Conservation (phyloP, 37 sponge, comb jelly and placozoan genomes). For the Aphrocallistes beatrix region DNA sequence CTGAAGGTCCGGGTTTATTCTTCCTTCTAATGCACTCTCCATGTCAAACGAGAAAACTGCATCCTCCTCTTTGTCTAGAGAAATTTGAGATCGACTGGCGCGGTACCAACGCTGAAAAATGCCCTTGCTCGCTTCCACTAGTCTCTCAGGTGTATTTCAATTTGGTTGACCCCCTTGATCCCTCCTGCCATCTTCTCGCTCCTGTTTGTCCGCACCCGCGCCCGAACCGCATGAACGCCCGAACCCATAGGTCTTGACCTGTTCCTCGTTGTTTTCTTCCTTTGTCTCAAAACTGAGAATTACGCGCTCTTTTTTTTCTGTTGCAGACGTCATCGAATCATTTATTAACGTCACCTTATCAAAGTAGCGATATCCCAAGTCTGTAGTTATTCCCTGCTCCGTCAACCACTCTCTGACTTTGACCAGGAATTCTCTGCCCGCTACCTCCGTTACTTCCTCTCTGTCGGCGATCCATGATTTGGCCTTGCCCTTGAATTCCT, state of each 20-base stretch:
- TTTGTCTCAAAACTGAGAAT: not conserved
- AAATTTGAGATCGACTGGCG: too few relatives aligned
- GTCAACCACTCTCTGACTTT: not conserved
- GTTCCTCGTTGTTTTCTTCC: not conserved
- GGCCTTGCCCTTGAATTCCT: constrained; percentile 13
- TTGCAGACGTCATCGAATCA: not conserved
- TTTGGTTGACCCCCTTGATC: too few relatives aligned
- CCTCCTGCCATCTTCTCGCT: not conserved
- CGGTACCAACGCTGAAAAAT: too few relatives aligned
- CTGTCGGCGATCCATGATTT: constrained; percentile 1
- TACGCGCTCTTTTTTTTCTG: not conserved
- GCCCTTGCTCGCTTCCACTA: too few relatives aligned
- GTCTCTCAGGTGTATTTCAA: too few relatives aligned
- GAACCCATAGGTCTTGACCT: not conserved
- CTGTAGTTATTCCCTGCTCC: not conserved
- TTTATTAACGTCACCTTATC: not conserved
- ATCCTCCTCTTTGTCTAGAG: too few relatives aligned
- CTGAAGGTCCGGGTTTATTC: too few relatives aligned
- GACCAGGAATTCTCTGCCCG: not conserved
- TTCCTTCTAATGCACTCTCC: too few relatives aligned
- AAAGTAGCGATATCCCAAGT: not conserved
- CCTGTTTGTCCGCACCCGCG: not conserved
- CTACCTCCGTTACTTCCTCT: constrained; percentile 1
- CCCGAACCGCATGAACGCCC: not conserved
- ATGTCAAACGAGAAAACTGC: too few relatives aligned